Conservation (phyloP, 2,888 invertebrate species). For the Drosophila dives region DNA sequence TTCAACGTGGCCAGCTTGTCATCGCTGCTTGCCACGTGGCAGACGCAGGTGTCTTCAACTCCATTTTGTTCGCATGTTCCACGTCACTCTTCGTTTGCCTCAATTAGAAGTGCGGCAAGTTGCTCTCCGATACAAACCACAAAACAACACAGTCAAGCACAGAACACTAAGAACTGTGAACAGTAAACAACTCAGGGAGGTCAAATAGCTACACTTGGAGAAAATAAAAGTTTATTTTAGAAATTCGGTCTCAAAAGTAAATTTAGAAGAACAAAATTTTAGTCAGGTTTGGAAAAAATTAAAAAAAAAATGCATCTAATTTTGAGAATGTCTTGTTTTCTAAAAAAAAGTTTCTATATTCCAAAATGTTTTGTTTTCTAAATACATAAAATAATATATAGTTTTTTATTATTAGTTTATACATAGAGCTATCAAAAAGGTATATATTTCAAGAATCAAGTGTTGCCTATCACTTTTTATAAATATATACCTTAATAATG, state of each 20-base stretch:
- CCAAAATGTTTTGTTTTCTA: background rate
- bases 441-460: too few relatives aligned
- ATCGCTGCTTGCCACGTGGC: conserved; percentile 31
- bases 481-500: too few relatives aligned
- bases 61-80: conserved; percentile 78
- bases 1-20: conserved; percentile 7
- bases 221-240: background rate
- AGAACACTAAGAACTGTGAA: background rate
- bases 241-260: background rate
- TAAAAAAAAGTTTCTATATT: too few relatives aligned
- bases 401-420: too few relatives aligned
- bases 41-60: conserved; percentile 72
- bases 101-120: conserved; percentile 66
- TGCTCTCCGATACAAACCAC: background rate
- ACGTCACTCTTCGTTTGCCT: conserved; percentile 82
- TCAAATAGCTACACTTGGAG: background rate
- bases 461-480: too few relatives aligned
- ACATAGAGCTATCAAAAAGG: too few relatives aligned
- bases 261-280: too few relatives aligned
- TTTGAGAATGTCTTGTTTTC: too few relatives aligned
- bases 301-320: too few relatives aligned
- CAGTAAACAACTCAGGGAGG: background rate
- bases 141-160: conserved; percentile 15
- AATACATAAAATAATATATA: too few relatives aligned
- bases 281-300: too few relatives aligned